Evolutionary conservation across 1,140 invertebrate species (phyloP), one percentile per base, ranked within the genome.

Genomic region (Drosophila subpulchrella): DNA sequence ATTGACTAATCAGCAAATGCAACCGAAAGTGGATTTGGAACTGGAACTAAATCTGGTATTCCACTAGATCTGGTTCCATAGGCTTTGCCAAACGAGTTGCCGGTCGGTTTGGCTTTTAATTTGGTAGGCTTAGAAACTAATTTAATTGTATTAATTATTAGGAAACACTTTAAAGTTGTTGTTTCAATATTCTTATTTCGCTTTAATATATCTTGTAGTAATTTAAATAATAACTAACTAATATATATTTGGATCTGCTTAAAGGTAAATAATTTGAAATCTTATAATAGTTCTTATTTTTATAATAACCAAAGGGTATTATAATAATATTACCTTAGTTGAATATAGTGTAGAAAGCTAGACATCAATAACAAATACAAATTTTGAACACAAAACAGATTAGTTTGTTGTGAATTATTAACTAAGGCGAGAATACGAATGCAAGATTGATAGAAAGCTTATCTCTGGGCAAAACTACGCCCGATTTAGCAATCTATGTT

Each of bases 1-100:
- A 53, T 68, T 68, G 65, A 66, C 65, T 66, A 68, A 68, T 65
- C 60, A 65, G 65, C 47, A 65, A 65, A 20, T 66, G 65, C 65
- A 66, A 36, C 24, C 41, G 38, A 62, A 60, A 60, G 60, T 62
- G 17, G 38, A 41, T 41, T 48, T 65, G 63, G 34, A 24, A 61
- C 62, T 66, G 56, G 20, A 47, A 65, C 36, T 39, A 24, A 47
- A 46, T 65, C 59, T 63, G 34, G 63, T 34, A 32, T 30, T 67
- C 44, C 32, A 30, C 46, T 66, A 24, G 61, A 68, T 36, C 61
- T 44, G 60, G 60, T 44, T 65, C 61, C 24, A 61, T 50, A 67
- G 12, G 30, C 41, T 59, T 54, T 20, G 27, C n/a, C 58, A 39
- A 62, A 62, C 60, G 11, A 60, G 59, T 62, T 41, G 48, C 12